Percentiles rank a stretch among this genome's conserved stretches.
Conservation (phyloP, 2,113 vertebrate species). For the Meleagris gallopavo region DNA sequence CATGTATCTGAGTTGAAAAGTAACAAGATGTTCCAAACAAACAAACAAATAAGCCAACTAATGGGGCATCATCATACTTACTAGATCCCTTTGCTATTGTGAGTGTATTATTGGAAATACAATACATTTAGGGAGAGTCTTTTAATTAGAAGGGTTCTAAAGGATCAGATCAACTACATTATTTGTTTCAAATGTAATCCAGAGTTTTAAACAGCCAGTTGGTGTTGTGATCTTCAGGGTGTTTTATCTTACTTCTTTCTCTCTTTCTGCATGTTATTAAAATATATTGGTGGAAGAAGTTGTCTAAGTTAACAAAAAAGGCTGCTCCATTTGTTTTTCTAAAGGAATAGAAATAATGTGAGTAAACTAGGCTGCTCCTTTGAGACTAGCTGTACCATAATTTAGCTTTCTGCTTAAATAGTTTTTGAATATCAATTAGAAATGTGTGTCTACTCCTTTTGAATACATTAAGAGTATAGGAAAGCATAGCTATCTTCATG, state of each 20-base stretch:
- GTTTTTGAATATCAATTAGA: constrained; percentile 26
- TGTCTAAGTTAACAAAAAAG: not conserved
- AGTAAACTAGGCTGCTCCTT: constrained; percentile 7
- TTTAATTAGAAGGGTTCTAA: constrained; percentile 25
- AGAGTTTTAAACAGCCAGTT: not conserved
- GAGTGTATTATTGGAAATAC: not conserved
- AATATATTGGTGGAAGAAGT: not conserved
- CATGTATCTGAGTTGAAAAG: not conserved
- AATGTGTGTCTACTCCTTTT: constrained; percentile 4
- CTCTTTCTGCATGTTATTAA: constrained; percentile 16
- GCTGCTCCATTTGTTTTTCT: constrained; percentile 2
- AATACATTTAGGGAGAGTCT: not conserved
- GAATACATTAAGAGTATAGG: not conserved
- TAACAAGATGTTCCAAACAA: not conserved
- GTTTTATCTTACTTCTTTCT: not conserved
- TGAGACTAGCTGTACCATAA: not conserved
- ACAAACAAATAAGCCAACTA: not conserved
- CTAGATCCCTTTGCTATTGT: not conserved
- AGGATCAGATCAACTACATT: not conserved
- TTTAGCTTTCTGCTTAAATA: constrained; percentile 24
- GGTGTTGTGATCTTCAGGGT: not conserved
- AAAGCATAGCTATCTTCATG: not conserved
- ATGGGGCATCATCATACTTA: not conserved
- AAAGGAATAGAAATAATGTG: not conserved
- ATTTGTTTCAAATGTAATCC: not conserved